phyloP scores from a whole-genome alignment of 2,888 invertebrate species.

The Phyto melanocephala region DNA sequence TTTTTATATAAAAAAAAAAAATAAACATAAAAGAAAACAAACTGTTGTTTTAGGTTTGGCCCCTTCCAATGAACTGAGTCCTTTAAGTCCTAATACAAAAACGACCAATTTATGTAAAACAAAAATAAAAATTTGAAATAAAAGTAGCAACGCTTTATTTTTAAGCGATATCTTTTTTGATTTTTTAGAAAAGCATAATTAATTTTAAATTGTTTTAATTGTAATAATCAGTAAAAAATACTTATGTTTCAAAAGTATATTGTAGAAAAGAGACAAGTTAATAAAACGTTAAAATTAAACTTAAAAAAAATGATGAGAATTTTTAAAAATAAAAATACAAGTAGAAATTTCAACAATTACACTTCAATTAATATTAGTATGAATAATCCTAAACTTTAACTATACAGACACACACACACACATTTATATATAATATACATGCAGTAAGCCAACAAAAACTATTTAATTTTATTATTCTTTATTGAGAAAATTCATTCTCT shows the following conservation, averaged over 20 bases:
- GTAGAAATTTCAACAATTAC: not conserved
- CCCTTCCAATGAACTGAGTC: too few species aligned
- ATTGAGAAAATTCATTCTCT: not conserved
- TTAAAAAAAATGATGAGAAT: not conserved
- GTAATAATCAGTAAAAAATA: not conserved
- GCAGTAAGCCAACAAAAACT: not conserved
- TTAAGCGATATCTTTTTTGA: not conserved
- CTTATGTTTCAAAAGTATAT: too few species aligned
- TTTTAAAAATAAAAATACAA: not conserved
- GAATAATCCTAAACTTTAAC: not conserved
- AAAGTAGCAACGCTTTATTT: too few species aligned
- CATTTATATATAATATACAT: not conserved
- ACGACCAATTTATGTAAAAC: too few species aligned
- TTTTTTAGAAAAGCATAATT: conserved; percentile 4
- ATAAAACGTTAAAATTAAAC: not conserved
- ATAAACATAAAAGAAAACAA: too few species aligned
- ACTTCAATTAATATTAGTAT: not conserved
- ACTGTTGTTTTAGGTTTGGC: too few species aligned
- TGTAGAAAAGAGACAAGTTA: not conserved
- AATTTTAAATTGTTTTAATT: not conserved
- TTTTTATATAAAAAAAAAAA: too few species aligned
- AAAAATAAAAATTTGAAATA: too few species aligned
- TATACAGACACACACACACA: not conserved
- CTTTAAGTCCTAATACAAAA: too few species aligned
- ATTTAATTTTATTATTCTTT: not conserved